phyloP scores from a whole-genome alignment of 1,140 invertebrate genomes.

The Ectropis grisescens region DNA sequence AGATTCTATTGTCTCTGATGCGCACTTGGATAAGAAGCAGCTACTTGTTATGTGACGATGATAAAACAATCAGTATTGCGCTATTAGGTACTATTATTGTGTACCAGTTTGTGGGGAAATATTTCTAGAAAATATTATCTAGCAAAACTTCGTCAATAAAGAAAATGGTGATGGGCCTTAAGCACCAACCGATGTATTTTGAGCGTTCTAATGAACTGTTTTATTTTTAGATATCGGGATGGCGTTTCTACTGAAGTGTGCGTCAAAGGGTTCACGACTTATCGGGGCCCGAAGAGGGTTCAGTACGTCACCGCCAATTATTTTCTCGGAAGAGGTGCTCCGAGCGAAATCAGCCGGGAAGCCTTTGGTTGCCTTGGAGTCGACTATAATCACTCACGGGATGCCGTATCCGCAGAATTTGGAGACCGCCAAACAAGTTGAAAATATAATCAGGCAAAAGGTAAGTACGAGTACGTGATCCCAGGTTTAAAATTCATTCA shows the following conservation, averaged over 20 bases:
- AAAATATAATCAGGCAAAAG: slow-evolving; percentile 80
- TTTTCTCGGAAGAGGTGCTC: slow-evolving; percentile 71
- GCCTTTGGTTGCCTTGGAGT: slow-evolving; percentile 95
- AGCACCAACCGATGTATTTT: slow-evolving; percentile 10
- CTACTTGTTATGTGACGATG: too few species aligned
- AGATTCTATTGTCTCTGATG: too few species aligned
- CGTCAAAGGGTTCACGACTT: slow-evolving; percentile 15
- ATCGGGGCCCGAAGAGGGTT: slow-evolving; percentile 2
- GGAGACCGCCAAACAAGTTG: slow-evolving; percentile 85
- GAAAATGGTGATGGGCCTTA: too few species aligned
- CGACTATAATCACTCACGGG: slow-evolving; percentile 98
- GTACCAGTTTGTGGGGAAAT: too few species aligned
- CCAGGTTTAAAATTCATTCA: too few species aligned
- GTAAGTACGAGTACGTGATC: too few species aligned
- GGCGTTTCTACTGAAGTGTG: slow-evolving; percentile 26
- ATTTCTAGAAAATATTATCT: too few species aligned
- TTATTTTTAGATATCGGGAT: slow-evolving; percentile 28
- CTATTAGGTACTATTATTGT: too few species aligned
- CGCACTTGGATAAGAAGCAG: too few species aligned
- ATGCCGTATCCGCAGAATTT: slow-evolving; percentile 97
- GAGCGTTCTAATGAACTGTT: slow-evolving; percentile 8
- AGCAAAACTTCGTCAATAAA: too few species aligned
- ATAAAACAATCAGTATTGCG: too few species aligned
- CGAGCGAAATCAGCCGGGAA: slow-evolving; percentile 69
- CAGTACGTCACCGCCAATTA: slow-evolving; percentile 15